A percentile compares a stretch with the other conserved stretches of the same genome.
Conservation (phyloP, 2,888 invertebrate genomes). For the Phyllotreta cruciferae region DNA sequence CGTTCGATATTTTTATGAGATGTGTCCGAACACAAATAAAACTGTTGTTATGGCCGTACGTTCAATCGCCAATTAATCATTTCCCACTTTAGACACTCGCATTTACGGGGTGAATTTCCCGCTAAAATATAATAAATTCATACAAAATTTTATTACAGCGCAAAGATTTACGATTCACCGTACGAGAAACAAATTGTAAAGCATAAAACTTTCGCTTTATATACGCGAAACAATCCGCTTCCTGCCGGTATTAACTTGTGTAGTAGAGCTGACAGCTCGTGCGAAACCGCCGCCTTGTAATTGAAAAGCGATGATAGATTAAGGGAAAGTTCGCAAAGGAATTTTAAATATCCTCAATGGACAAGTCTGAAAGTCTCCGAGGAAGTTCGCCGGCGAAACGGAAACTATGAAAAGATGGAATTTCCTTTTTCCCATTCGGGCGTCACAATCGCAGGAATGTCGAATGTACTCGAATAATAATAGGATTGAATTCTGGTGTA, state of each 20-base stretch:
- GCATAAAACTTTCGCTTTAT: no score
- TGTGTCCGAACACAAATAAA: conserved; percentile 1
- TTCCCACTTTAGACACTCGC: no score
- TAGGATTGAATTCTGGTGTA: no score
- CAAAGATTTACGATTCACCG: no score
- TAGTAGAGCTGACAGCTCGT: not conserved
- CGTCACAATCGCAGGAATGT: no score
- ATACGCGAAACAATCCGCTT: not conserved
- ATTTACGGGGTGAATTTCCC: no score
- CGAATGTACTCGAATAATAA: no score
- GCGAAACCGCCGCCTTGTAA: not conserved
- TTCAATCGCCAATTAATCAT: no score
- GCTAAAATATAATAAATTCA: no score
- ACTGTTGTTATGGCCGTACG: no score
- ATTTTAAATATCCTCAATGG: conserved; percentile 11
- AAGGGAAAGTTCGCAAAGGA: conserved; percentile 4
- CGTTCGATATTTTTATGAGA: conserved; percentile 3
- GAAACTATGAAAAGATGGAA: conserved; percentile 1
- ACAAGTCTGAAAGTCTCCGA: not conserved
- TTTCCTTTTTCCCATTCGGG: conserved; percentile 1
- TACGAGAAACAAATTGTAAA: no score
- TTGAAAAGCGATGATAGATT: conserved; percentile 5
- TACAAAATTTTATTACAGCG: no score
- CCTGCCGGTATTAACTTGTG: not conserved
- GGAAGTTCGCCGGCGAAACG: not conserved